Evolutionary conservation across 2,797 vertebrate species (phyloP).

Genomic region (Allobates femoralis): DNA sequence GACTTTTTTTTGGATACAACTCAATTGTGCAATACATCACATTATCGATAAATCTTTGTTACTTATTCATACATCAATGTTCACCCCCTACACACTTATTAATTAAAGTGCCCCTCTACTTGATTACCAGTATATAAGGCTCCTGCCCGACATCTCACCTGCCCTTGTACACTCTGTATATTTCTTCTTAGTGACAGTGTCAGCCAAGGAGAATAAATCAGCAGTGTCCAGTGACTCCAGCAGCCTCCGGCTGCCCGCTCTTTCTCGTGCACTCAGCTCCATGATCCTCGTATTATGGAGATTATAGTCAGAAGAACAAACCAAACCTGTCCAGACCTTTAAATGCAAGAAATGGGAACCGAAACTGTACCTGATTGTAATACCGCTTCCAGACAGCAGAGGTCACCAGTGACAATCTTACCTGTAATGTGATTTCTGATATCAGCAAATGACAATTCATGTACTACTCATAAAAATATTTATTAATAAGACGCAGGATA

Average conservation of each 20-base stretch:
- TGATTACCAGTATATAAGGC: not conserved
- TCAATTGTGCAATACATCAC: no score
- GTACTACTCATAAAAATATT: not conserved
- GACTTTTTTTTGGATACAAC: no score
- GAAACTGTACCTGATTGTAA: not conserved
- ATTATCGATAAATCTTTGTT: no score
- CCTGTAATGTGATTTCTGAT: not conserved
- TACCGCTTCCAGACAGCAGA: not conserved
- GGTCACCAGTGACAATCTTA: not conserved
- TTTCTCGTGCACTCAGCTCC: constrained; percentile 77
- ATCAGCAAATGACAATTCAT: not conserved
- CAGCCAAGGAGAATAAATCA: constrained; percentile 81
- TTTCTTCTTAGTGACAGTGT: constrained; percentile 88
- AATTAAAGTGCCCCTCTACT: not conserved
- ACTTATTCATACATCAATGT: no score
- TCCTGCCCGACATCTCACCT: constrained; percentile 72
- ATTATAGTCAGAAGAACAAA: not conserved
- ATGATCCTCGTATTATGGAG: constrained; percentile 61
- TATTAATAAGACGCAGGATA: no score
- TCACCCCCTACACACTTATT: not conserved
- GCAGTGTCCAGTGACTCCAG: constrained; percentile 72
- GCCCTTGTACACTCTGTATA: constrained; percentile 76
- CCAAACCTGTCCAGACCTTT: not conserved
- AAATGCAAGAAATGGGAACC: not conserved
- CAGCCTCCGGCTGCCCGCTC: constrained; percentile 76